Conservation (phyloP, 2,797 vertebrate species). For the Lacerta bilineata region DNA sequence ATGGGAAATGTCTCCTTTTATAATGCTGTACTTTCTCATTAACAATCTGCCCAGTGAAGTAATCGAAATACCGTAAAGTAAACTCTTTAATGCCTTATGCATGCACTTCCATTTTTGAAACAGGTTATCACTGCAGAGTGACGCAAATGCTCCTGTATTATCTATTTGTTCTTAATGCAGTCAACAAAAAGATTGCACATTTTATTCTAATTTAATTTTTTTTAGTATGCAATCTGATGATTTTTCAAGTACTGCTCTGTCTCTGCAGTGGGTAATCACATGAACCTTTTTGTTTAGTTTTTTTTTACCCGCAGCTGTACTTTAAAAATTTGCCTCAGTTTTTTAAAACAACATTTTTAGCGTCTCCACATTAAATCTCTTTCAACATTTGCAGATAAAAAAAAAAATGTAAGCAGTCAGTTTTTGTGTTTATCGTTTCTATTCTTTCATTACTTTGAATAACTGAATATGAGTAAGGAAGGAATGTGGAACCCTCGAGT, state of each 20-base stretch:
- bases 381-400: conserved; percentile 6
- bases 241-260: neutral
- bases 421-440: neutral
- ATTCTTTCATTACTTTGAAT: conserved; percentile 35
- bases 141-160: conserved; percentile 18
- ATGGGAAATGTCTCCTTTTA: neutral
- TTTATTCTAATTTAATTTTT: conserved; percentile 5
- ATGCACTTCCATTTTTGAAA: neutral
- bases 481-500: conserved; percentile 9
- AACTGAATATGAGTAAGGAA: neutral
- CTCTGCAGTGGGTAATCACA: neutral
- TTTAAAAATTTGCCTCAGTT: neutral
- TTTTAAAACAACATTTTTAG: conserved; percentile 34
- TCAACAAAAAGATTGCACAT: neutral
- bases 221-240: neutral
- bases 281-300: neutral
- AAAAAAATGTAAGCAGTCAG: conserved; percentile 6
- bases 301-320: conserved; percentile 5
- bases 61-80: neutral
- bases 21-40: neutral
- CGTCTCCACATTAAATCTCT: neutral
- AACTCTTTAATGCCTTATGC: neutral
- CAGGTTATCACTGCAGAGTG: neutral
- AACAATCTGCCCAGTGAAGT: neutral
- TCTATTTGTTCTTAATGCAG: conserved; percentile 6